Evolutionary conservation across 2,888 invertebrate species (phyloP).

Genomic region (Atrina japonica): DNA sequence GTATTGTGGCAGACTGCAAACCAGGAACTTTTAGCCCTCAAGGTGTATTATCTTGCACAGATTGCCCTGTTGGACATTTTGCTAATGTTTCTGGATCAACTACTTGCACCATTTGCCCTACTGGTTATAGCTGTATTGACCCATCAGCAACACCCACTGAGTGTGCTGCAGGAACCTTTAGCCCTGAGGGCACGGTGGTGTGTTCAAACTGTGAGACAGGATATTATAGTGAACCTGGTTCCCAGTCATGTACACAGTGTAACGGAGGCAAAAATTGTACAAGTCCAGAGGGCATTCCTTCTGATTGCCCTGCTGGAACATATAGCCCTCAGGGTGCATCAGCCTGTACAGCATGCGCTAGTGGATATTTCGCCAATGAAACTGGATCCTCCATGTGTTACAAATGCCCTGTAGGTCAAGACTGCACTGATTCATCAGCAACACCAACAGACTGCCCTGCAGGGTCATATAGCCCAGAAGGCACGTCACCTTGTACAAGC

Average conservation of each 20-base stretch:
- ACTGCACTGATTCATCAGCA: constrained; percentile 54
- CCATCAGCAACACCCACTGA: constrained; percentile 46
- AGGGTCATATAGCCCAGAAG: constrained; percentile 71
- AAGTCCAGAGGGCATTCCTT: constrained; percentile 51
- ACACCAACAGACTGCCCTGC: constrained; percentile 62
- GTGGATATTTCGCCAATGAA: constrained; percentile 54
- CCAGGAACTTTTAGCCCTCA: too few relatives aligned
- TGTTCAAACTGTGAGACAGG: constrained; percentile 71
- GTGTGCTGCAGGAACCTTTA: constrained; percentile 68
- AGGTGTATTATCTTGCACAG: constrained; percentile 58
- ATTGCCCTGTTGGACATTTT: constrained; percentile 60
- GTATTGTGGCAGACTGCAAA: constrained; percentile 58
- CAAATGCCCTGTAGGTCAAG: constrained; percentile 58
- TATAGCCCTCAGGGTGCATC: constrained; percentile 57
- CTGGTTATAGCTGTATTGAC: constrained; percentile 59
- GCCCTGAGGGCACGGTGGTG: constrained; percentile 55
- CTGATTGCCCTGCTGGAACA: constrained; percentile 51
- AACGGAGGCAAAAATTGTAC: constrained; percentile 76
- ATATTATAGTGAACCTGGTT: constrained; percentile 69
- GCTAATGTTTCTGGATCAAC: constrained; percentile 46
- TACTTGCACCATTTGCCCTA: constrained; percentile 64
- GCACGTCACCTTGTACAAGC: constrained; percentile 72
- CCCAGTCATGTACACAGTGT: constrained; percentile 70
- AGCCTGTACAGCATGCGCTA: constrained; percentile 42
- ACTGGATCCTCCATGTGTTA: constrained; percentile 48